phyloP scores from a whole-genome alignment of 2,797 vertebrate species.

The Caiman crocodilus region DNA sequence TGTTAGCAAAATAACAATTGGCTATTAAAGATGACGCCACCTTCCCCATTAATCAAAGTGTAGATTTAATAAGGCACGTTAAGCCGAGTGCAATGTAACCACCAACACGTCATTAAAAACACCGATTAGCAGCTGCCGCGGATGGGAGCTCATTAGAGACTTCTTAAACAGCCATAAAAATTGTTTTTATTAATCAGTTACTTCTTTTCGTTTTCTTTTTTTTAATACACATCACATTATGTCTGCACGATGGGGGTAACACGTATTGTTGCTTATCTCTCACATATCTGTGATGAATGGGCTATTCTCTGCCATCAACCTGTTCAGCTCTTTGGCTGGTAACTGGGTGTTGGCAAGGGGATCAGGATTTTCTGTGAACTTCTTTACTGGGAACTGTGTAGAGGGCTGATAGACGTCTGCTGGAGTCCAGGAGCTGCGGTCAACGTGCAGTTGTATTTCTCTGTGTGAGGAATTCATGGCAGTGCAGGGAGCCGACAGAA shows the following conservation, averaged over 20 bases:
- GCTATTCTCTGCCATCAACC: background rate
- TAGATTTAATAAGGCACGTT: background rate
- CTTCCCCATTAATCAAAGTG: background rate
- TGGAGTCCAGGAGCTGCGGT: background rate
- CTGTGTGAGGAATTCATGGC: background rate
- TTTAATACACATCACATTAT: rapidly evolving
- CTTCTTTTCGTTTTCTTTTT: rapidly evolving
- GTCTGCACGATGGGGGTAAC: background rate
- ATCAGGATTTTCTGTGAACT: background rate
- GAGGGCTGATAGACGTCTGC: background rate
- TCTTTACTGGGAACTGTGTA: rapidly evolving
- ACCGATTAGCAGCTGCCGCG: background rate
- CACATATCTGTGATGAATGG: too few species aligned
- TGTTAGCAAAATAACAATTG: rapidly evolving
- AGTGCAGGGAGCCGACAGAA: background rate
- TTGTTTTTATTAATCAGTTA: background rate
- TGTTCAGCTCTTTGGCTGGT: background rate
- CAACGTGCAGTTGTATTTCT: background rate
- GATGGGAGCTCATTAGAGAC: conserved; percentile 8
- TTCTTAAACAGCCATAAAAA: conserved; percentile 2
- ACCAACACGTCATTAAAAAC: rapidly evolving
- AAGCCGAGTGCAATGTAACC: background rate
- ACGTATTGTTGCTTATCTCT: background rate
- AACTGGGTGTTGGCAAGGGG: rapidly evolving
- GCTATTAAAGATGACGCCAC: background rate